Percentiles rank a stretch among this genome's conserved stretches.
Evolutionary conservation across 2,113 vertebrate species (phyloP).

Genomic region (Ifrita kowaldi): DNA sequence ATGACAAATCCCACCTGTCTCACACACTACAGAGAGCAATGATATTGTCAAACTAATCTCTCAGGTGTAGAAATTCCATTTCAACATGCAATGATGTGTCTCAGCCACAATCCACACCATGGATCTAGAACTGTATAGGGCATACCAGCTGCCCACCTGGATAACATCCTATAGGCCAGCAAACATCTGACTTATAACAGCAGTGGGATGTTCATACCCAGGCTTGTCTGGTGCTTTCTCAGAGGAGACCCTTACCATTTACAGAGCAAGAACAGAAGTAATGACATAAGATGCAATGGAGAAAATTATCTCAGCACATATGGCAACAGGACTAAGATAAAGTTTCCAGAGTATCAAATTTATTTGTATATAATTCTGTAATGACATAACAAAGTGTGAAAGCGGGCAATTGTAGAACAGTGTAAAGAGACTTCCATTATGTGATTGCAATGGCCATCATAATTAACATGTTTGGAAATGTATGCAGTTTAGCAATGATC

Average conservation of each 20-base stretch:
- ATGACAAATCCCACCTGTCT: neutral
- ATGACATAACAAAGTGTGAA: neutral
- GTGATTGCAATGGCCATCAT: neutral
- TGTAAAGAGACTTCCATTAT: neutral
- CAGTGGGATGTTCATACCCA: neutral
- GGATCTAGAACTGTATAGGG: neutral
- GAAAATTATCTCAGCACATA: neutral
- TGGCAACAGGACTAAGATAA: neutral
- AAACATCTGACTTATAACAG: neutral
- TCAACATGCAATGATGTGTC: neutral
- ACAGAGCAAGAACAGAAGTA: neutral
- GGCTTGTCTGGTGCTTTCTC: neutral
- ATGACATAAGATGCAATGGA: neutral
- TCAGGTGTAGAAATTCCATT: neutral
- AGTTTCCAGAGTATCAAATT: neutral
- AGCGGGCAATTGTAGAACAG: neutral
- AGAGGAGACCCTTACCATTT: neutral
- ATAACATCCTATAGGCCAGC: too few species aligned
- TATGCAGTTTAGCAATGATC: neutral
- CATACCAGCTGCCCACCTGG: too few species aligned
- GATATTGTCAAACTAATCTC: neutral
- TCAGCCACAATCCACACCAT: neutral
- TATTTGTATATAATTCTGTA: neutral
- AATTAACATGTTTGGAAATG: neutral
- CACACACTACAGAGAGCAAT: neutral